Conservation (phyloP, 2,888 invertebrate species). For the Leptopterna dolabrata region DNA sequence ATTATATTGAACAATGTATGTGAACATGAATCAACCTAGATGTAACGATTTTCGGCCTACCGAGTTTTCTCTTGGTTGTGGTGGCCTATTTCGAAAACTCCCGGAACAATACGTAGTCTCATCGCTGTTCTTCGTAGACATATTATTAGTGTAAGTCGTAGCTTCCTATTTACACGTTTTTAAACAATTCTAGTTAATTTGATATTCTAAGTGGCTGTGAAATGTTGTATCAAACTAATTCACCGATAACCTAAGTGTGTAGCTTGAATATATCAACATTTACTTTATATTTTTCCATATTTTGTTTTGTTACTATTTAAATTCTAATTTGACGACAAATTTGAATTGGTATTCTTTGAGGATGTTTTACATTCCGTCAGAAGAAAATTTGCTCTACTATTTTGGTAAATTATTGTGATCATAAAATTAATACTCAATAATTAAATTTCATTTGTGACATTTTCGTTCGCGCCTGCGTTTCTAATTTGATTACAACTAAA, state of each 20-base stretch:
- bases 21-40: neutral
- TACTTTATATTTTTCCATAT: too few relatives aligned
- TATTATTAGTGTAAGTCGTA: neutral
- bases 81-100: neutral
- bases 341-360: neutral
- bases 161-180: neutral
- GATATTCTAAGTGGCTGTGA: conserved; percentile 1
- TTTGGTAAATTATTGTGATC: neutral
- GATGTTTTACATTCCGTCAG: neutral
- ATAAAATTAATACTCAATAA: neutral
- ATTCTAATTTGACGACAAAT: too few relatives aligned
- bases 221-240: neutral
- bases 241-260: neutral
- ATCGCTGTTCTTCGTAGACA: neutral
- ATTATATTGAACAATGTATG: neutral
- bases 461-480: too few relatives aligned
- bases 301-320: too few relatives aligned
- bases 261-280: neutral
- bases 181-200: neutral
- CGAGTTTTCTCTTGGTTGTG: neutral
- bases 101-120: neutral
- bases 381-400: neutral
- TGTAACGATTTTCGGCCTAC: neutral
- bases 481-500: too few relatives aligned
- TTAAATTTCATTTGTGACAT: too few relatives aligned